These are phyloP conservation scores for Oscheius sp. DNA, from an alignment of 2,888 invertebrate genomes.

Conservation along the genomic window DNA sequence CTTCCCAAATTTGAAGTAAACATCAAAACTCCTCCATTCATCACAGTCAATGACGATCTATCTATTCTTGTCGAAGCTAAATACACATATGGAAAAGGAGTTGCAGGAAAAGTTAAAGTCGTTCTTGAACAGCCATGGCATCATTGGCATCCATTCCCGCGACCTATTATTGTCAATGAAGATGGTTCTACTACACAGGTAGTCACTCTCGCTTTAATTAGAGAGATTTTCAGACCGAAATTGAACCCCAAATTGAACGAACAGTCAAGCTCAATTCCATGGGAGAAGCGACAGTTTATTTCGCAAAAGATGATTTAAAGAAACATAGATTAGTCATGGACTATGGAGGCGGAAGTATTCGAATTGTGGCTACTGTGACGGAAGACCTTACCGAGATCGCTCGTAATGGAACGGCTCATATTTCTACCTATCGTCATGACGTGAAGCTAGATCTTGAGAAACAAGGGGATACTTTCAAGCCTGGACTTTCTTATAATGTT, in stretches of 20 bases:
- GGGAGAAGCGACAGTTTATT: slow-evolving; percentile 66
- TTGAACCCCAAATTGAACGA: slow-evolving; percentile 61
- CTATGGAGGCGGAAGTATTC: slow-evolving; percentile 83
- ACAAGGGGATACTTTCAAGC: slow-evolving; percentile 87
- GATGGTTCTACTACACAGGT: slow-evolving; percentile 34
- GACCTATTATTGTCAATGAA: slow-evolving; percentile 48
- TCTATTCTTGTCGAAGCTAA: slow-evolving; percentile 83
- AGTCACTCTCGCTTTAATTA: background rate
- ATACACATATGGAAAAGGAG: slow-evolving; percentile 78
- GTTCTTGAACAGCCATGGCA: slow-evolving; percentile 59
- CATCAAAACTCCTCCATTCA: slow-evolving; percentile 83
- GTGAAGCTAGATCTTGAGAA: slow-evolving; percentile 82
- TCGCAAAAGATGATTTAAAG: slow-evolving; percentile 66
- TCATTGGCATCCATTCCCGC: slow-evolving; percentile 57
- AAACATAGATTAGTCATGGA: slow-evolving; percentile 72
- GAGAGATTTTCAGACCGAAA: slow-evolving; percentile 39
- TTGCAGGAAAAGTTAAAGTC: slow-evolving; percentile 74
- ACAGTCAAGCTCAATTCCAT: slow-evolving; percentile 63
- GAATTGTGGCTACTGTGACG: slow-evolving; percentile 87
- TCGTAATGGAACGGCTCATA: slow-evolving; percentile 72
- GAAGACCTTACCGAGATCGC: slow-evolving; percentile 81
- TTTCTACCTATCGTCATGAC: slow-evolving; percentile 82
- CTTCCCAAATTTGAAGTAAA: slow-evolving; percentile 90
- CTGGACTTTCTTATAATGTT: slow-evolving; percentile 84
- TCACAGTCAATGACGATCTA: slow-evolving; percentile 83